Conservation (phyloP, 1,140 invertebrate genomes). For the Pseudachorutes palmiensis region DNA sequence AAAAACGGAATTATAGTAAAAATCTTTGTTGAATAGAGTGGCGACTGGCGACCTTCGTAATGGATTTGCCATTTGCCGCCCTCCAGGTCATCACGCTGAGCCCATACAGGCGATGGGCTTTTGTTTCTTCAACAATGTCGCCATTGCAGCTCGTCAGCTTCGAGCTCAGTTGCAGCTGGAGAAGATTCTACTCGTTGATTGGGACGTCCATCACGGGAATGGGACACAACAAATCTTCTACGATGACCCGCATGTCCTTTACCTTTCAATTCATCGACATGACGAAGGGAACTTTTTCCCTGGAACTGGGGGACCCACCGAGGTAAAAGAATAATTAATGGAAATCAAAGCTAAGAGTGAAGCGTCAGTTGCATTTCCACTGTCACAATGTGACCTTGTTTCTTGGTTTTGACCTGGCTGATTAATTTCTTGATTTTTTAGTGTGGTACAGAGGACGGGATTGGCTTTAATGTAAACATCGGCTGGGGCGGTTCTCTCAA, state of each 20-base stretch:
- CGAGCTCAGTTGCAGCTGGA: constrained; percentile 74
- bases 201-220: constrained; percentile 99
- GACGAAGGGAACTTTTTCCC: constrained; percentile 99
- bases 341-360: not conserved
- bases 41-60: constrained; percentile 61
- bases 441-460: constrained; percentile 80
- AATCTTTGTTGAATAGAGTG: constrained; percentile 41
- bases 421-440: no score
- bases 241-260: constrained; percentile 86
- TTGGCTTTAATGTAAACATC: constrained; percentile 94
- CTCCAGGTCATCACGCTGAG: constrained; percentile 93
- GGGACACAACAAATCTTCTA: constrained; percentile 96
- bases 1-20: not conserved
- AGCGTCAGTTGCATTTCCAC: no score
- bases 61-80: constrained; percentile 56
- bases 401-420: no score
- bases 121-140: constrained; percentile 99
- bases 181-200: constrained; percentile 92
- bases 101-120: constrained; percentile 96
- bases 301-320: constrained; percentile 83
- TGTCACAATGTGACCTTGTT: no score
- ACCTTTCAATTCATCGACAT: constrained; percentile 96
- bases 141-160: constrained; percentile 84
- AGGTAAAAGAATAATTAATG: constrained; percentile 45
- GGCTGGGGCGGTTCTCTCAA: constrained; percentile 80